These are phyloP conservation scores for Reinhardtius hippoglossoides DNA, from an alignment of 2,113 vertebrate genomes.

Conservation along the genomic window DNA sequence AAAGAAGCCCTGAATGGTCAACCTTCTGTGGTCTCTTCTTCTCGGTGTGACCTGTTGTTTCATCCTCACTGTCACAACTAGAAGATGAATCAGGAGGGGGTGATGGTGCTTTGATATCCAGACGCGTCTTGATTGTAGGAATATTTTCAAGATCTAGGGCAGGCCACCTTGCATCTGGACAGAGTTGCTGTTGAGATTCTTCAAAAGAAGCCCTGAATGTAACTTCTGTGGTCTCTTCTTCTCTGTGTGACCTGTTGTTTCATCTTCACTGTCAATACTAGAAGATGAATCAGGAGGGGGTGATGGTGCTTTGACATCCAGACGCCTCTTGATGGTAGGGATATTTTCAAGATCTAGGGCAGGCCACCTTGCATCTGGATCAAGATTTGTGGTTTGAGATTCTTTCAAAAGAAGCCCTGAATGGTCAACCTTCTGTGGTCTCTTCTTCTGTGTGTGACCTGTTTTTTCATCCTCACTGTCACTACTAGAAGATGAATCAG, in stretches of 20 bases:
- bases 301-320: constrained; percentile 38
- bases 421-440: no score
- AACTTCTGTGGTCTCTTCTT: no score
- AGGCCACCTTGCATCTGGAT: constrained; percentile 6
- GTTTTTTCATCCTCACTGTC: constrained; percentile 38
- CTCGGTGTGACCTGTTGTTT: no score
- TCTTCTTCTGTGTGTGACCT: neutral
- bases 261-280: neutral
- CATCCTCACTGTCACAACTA: no score
- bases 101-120: constrained; percentile 38
- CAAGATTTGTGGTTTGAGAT: no score
- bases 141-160: neutral
- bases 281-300: neutral
- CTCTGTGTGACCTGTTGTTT: neutral
- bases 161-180: constrained; percentile 4
- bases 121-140: neutral
- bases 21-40: neutral
- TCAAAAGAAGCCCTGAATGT: no score
- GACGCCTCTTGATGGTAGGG: neutral
- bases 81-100: neutral
- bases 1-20: neutral
- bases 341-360: neutral
- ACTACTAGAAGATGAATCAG: constrained; percentile 33
- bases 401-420: no score
- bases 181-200: no score